Conservation (phyloP, 2,888 invertebrate species). For the Holacanthella duospinosa region DNA sequence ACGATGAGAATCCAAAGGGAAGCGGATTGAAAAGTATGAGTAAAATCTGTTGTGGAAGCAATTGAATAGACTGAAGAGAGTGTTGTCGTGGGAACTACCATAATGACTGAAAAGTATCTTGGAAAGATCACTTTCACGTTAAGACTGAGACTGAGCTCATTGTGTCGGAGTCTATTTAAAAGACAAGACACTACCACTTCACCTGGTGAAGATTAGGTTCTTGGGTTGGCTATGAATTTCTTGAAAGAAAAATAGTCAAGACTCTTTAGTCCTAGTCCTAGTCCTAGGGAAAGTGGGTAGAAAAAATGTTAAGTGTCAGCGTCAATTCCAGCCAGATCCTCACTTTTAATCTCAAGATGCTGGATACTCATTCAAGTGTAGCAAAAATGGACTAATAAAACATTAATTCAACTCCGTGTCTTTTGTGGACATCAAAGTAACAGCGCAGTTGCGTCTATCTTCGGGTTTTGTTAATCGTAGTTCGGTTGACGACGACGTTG, state of each 20-base stretch:
- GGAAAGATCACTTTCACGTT: neutral
- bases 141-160: neutral
- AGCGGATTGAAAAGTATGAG: slow-evolving; percentile 17
- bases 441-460: neutral
- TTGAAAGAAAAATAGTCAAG: neutral
- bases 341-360: too few relatives aligned
- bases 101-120: neutral
- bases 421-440: neutral
- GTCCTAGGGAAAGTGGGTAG: neutral
- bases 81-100: neutral
- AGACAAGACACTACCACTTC: too few relatives aligned
- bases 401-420: too few relatives aligned
- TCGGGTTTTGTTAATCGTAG: neutral
- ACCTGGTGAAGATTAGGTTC: too few relatives aligned
- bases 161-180: too few relatives aligned
- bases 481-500: neutral
- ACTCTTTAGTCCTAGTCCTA: neutral
- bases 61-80: neutral
- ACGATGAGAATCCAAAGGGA: slow-evolving; percentile 46
- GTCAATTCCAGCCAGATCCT: too few relatives aligned
- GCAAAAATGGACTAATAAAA: too few relatives aligned
- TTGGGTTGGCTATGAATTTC: neutral
- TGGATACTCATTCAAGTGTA: too few relatives aligned
- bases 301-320: too few relatives aligned
- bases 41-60: neutral